Percentiles rank a stretch among this genome's conserved stretches.
phyloP scores from a whole-genome alignment of 2,797 vertebrate genomes.

The Scolopax bukidnonensis region DNA sequence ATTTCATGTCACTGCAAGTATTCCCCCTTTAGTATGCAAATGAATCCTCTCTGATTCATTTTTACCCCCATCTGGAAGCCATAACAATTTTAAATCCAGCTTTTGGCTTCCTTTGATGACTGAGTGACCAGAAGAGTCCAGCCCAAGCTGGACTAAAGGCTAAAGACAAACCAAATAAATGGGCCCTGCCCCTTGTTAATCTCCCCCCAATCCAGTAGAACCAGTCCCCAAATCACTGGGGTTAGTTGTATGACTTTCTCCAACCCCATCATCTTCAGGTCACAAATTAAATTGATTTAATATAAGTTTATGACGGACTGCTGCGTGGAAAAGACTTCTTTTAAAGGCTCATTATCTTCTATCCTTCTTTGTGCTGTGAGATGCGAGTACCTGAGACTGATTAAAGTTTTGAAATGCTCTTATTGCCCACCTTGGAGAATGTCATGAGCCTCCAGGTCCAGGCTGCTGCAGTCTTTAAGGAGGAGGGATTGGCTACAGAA shows the following conservation, averaged over 20 bases:
- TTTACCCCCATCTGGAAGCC: background rate
- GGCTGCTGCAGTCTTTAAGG: background rate
- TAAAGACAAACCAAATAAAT: background rate
- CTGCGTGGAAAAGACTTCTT: background rate
- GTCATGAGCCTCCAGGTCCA: background rate
- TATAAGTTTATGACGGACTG: background rate
- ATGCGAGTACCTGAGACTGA: rapidly evolving
- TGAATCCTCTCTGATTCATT: background rate
- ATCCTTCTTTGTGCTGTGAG: background rate
- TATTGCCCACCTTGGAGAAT: background rate
- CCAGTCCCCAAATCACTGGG: background rate
- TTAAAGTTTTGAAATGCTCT: background rate
- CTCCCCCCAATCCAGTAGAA: background rate
- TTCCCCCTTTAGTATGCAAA: background rate
- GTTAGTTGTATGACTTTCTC: background rate
- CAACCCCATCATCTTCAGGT: background rate
- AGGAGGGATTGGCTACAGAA: background rate
- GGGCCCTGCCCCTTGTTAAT: background rate
- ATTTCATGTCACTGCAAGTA: background rate
- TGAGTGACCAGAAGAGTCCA: background rate
- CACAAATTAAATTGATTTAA: background rate
- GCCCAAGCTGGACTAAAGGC: background rate
- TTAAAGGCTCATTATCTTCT: background rate
- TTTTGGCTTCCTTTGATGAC: background rate
- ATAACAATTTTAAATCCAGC: background rate